phyloP scores from a whole-genome alignment of 2,797 vertebrate species.

The Coregonus ussuriensis region DNA sequence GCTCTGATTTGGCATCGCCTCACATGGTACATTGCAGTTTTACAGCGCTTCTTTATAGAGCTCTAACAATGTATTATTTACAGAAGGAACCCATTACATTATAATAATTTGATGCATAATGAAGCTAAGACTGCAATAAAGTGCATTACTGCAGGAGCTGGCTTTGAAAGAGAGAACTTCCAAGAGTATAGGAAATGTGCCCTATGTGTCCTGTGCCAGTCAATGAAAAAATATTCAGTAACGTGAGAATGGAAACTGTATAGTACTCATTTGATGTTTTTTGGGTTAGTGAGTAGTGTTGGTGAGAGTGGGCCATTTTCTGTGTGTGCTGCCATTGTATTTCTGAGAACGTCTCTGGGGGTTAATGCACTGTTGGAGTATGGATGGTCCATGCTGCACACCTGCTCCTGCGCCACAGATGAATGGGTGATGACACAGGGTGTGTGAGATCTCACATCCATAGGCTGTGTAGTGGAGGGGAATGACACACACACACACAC shows the following conservation, averaged over 20 bases:
- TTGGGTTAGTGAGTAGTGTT: too few species aligned
- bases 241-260: too few species aligned
- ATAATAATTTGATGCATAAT: background rate
- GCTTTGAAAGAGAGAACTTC: background rate
- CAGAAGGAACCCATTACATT: background rate
- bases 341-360: background rate
- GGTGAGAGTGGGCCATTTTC: background rate
- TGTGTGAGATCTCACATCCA: background rate
- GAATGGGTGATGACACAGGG: background rate
- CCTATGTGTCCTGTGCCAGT: background rate
- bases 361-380: conserved; percentile 3
- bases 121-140: background rate
- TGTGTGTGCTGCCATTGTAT: background rate
- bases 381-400: background rate
- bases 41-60: too few species aligned
- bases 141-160: background rate
- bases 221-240: too few species aligned
- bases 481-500: background rate
- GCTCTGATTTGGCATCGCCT: too few species aligned
- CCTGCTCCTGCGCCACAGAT: conserved; percentile 3
- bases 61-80: background rate
- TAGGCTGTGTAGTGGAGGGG: background rate
- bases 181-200: background rate
- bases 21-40: conserved; percentile 3
- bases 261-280: too few species aligned